Evolutionary conservation across 1,140 invertebrate genomes (phyloP).

Genomic region (Tetramorium alpestre): DNA sequence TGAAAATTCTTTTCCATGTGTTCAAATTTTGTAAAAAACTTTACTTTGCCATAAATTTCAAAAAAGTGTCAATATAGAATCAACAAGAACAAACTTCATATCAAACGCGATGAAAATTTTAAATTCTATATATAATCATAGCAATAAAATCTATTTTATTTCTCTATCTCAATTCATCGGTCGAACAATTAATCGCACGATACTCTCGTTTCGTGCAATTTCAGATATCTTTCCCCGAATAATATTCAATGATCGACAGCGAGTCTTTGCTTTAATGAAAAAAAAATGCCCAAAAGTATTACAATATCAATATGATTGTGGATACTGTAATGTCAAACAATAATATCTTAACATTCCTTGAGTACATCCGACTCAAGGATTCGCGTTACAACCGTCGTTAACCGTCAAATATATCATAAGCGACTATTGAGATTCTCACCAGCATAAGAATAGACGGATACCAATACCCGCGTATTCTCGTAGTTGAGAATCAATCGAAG

Average conservation of each 20-base stretch:
- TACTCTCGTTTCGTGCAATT: background rate
- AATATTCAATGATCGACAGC: background rate
- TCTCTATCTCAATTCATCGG: background rate
- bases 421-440: background rate
- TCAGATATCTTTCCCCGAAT: background rate
- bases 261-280: background rate
- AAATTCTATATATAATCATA: background rate
- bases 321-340: background rate
- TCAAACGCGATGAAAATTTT: background rate
- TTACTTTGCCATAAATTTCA: background rate
- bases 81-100: conserved; percentile 6
- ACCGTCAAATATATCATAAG: background rate
- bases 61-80: background rate
- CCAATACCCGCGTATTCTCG: background rate
- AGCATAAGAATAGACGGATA: background rate
- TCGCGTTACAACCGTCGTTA: background rate
- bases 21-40: conserved; percentile 6
- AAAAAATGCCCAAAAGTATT: background rate
- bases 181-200: background rate
- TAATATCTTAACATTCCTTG: background rate
- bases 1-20: background rate
- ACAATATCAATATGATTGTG: background rate
- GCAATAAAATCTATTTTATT: background rate
- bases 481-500: conserved; percentile 15
- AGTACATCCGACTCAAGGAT: background rate